A percentile compares a stretch with the other conserved stretches of the same genome.
phyloP scores from a whole-genome alignment of 2,888 invertebrate species.

The Copidosoma aretas region DNA sequence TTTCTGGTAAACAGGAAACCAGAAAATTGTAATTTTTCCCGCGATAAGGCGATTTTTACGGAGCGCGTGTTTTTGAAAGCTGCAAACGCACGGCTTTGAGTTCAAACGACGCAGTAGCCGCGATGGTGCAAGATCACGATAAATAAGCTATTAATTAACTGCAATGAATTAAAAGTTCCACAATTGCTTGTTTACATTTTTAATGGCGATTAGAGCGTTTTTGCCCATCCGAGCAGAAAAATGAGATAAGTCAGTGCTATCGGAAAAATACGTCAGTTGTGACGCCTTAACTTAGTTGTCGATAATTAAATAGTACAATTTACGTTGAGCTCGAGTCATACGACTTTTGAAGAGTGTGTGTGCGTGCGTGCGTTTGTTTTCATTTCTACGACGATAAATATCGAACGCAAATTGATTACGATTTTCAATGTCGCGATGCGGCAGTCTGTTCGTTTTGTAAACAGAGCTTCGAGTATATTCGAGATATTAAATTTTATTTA shows the following conservation, averaged over 20 bases:
- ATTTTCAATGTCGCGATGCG: neutral
- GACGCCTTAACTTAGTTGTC: neutral
- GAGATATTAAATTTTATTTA: too few relatives aligned
- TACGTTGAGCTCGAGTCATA: neutral
- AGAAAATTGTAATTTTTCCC: slow-evolving; percentile 35
- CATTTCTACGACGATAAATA: neutral
- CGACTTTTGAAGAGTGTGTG: neutral
- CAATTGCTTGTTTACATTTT: slow-evolving; percentile 27
- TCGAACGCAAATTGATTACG: neutral
- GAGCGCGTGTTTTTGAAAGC: slow-evolving; percentile 14
- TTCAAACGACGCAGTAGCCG: slow-evolving; percentile 17
- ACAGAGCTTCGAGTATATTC: too few relatives aligned
- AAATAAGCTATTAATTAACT: slow-evolving; percentile 34
- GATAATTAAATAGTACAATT: neutral
- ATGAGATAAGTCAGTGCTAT: neutral
- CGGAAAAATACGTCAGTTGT: neutral
- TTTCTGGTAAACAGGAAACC: slow-evolving; percentile 43
- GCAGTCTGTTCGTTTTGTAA: neutral
- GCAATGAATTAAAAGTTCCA: slow-evolving; percentile 15
- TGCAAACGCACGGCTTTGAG: slow-evolving; percentile 6
- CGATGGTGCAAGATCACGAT: slow-evolving; percentile 21
- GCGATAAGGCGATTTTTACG: slow-evolving; percentile 23
- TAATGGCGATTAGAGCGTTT: slow-evolving; percentile 8
- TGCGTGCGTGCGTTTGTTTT: neutral
- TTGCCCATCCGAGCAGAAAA: neutral